Evolutionary conservation across 1,140 invertebrate species (phyloP).

Genomic region (Drosophila nebulosa): DNA sequence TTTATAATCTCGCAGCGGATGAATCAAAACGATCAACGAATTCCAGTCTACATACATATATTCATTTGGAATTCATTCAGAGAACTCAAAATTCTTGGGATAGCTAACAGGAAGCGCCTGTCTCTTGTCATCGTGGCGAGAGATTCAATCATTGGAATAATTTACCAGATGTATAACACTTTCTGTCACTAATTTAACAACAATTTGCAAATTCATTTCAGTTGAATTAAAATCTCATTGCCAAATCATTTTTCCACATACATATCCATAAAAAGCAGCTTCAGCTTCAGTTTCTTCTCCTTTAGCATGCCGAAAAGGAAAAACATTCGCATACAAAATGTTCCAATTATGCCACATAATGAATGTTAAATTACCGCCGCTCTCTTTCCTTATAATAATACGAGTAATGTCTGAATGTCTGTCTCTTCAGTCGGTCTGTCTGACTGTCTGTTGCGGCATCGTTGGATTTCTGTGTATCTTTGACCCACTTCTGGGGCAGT

Average conservation of each 20-base stretch:
- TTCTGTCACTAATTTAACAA: background rate
- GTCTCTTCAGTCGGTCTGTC: conserved; percentile 5
- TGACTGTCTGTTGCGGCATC: conserved; percentile 1
- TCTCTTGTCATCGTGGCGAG: no score
- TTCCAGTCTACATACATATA: no score
- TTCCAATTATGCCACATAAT: conserved; percentile 58
- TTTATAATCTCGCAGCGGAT: no score
- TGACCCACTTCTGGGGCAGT: conserved; percentile 52
- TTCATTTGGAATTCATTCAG: no score
- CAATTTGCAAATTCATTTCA: background rate
- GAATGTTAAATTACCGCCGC: conserved; percentile 51
- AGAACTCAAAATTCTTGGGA: no score
- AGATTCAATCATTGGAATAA: background rate
- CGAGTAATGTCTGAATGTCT: conserved; percentile 29
- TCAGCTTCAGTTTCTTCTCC: conserved; percentile 23
- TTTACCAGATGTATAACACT: background rate
- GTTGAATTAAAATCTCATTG: background rate
- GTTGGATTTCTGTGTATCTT: conserved; percentile 45
- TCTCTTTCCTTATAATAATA: conserved; percentile 30
- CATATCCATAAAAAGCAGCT: background rate
- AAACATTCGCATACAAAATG: conserved; percentile 27
- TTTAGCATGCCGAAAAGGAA: conserved; percentile 10
- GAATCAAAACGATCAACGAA: no score
- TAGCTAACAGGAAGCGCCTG: no score
- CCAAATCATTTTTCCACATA: background rate